Conservation (phyloP, 2,888 invertebrate species). For the Dryocosmus kuriphilus region DNA sequence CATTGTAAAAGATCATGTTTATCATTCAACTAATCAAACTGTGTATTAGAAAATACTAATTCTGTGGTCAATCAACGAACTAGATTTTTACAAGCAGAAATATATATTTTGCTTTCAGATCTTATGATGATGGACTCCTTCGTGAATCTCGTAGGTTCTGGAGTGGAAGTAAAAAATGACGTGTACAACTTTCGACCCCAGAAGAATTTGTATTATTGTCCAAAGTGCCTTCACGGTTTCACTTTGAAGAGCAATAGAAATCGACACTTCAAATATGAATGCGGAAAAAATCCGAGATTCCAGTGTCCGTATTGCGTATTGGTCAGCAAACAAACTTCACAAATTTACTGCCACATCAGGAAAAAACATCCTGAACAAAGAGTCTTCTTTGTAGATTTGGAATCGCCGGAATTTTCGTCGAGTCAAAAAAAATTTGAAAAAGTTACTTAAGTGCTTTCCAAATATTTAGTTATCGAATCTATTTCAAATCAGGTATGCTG, state of each 20-base stretch:
- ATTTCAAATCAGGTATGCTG: not conserved
- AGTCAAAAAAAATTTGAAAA: conserved; percentile 28
- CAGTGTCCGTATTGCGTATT: conserved; percentile 71
- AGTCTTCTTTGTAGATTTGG: conserved; percentile 61
- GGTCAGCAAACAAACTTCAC: conserved; percentile 67
- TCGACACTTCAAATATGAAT: conserved; percentile 73
- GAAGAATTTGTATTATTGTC: conserved; percentile 62
- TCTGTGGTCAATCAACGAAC: not conserved
- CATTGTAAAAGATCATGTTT: not conserved
- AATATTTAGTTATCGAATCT: not conserved
- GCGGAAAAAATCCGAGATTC: conserved; percentile 72
- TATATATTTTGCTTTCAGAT: conserved; percentile 50
- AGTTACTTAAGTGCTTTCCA: not conserved
- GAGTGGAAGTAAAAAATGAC: conserved; percentile 47
- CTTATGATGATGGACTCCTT: conserved; percentile 51
- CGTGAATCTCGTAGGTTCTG: conserved; percentile 43
- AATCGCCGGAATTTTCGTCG: conserved; percentile 30
- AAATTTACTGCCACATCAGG: conserved; percentile 66
- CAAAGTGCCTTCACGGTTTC: conserved; percentile 66
- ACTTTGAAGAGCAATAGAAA: conserved; percentile 67
- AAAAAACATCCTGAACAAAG: conserved; percentile 63
- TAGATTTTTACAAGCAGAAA: not conserved
- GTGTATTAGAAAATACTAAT: not conserved
- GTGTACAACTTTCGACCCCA: conserved; percentile 48
- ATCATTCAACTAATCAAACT: not conserved